Conservation (phyloP, 2,113 vertebrate species). For the Festucalex cinctus region DNA sequence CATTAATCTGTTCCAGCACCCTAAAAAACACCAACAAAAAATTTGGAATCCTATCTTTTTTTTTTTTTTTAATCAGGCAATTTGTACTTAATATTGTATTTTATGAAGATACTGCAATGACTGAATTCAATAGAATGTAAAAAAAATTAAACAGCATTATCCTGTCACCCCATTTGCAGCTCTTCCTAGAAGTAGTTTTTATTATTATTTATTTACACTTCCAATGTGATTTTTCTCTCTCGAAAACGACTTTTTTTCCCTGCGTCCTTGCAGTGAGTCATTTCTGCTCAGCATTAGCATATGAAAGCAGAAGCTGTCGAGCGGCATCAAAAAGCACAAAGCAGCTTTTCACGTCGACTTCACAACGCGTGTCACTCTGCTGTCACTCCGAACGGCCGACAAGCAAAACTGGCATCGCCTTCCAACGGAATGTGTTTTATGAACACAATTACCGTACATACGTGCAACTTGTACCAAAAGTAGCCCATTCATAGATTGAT, state of each 20-base stretch:
- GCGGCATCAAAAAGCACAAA: slow-evolving; percentile 5
- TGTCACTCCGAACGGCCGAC: not conserved
- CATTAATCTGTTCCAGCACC: no score
- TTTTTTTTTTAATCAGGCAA: no score
- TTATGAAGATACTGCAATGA: no score
- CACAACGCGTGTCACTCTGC: not conserved
- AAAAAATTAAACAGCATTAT: no score
- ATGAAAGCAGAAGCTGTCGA: slow-evolving; percentile 5
- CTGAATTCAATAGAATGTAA: no score
- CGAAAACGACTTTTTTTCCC: not conserved
- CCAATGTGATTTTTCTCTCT: not conserved
- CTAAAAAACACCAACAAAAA: no score
- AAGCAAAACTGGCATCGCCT: not conserved
- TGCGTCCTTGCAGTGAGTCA: slow-evolving; percentile 1
- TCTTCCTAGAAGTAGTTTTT: not conserved
- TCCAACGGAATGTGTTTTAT: not conserved
- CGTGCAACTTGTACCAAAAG: no score
- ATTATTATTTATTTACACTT: not conserved
- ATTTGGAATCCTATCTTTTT: no score
- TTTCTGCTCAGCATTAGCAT: not conserved
- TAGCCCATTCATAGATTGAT: no score
- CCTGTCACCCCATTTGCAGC: no score
- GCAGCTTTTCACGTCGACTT: not conserved
- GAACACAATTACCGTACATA: not conserved
- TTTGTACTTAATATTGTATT: no score